phyloP scores from a whole-genome alignment of 2,888 invertebrate genomes.

The Callyntrura guangdongensis region DNA sequence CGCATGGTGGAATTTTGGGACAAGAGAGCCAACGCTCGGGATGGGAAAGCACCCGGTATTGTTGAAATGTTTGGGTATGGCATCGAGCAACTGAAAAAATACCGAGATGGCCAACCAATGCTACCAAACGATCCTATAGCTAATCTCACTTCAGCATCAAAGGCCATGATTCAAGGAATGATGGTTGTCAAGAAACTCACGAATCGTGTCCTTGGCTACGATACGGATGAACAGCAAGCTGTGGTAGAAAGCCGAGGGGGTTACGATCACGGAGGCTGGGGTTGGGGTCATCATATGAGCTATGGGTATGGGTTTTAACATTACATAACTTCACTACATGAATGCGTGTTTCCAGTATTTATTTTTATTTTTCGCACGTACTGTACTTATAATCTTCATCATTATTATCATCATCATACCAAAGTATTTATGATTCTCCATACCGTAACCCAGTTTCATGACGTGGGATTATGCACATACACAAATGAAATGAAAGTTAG shows the following conservation, averaged over 20 bases:
- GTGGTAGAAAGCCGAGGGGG: constrained; percentile 83
- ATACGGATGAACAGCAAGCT: constrained; percentile 82
- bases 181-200: constrained; percentile 84
- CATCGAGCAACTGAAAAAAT: constrained; percentile 83
- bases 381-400: no score
- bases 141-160: constrained; percentile 82
- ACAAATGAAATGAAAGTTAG: not conserved
- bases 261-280: constrained; percentile 82
- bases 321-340: no score
- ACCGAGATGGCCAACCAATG: constrained; percentile 83
- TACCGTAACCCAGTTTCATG: no score
- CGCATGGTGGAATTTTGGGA: constrained; percentile 85
- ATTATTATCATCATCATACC: not conserved
- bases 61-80: constrained; percentile 84
- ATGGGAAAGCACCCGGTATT: constrained; percentile 83
- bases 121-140: constrained; percentile 81
- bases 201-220: constrained; percentile 84
- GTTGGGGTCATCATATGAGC: constrained; percentile 82
- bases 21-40: constrained; percentile 82
- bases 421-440: no score
- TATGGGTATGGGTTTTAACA: constrained; percentile 82
- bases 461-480: not conserved
- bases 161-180: constrained; percentile 84
- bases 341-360: no score
- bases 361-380: not conserved